These are phyloP conservation scores for Liopterus haemorrhoidalis DNA, from an alignment of 2,888 invertebrate genomes.

Conservation along the genomic window DNA sequence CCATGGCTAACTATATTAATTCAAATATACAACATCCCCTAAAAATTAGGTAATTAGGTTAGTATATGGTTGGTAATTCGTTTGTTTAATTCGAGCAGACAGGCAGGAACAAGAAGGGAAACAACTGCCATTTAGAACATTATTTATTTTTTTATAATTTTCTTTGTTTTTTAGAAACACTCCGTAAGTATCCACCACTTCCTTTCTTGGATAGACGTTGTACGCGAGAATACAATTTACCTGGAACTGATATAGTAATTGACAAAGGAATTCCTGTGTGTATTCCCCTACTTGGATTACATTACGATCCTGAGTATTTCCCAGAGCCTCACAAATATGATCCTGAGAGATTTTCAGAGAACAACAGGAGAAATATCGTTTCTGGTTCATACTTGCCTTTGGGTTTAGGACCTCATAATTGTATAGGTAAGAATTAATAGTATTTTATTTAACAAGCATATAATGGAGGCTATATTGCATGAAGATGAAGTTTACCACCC, in stretches of 20 bases:
- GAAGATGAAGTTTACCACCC: too few relatives aligned
- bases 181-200: conserved; percentile 44
- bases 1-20: too few relatives aligned
- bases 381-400: conserved; percentile 40
- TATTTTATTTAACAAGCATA: too few relatives aligned
- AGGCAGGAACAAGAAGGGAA: too few relatives aligned
- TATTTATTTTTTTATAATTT: too few relatives aligned
- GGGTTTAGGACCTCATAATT: conserved; percentile 42
- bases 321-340: conserved; percentile 45
- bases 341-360: conserved; percentile 44
- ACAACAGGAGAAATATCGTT: conserved; percentile 35
- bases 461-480: too few relatives aligned
- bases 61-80: too few relatives aligned
- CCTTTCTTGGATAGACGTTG: conserved; percentile 38
- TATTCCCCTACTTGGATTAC: conserved; percentile 41
- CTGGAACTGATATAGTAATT: conserved; percentile 41
- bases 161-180: conserved; percentile 41
- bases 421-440: conserved; percentile 40
- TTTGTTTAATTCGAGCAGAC: too few relatives aligned
- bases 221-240: conserved; percentile 39
- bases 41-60: too few relatives aligned
- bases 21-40: too few relatives aligned
- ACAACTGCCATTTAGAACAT: too few relatives aligned
- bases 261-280: conserved; percentile 43
- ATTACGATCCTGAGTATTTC: conserved; percentile 42